Percentiles rank a stretch among this genome's conserved stretches.
phyloP scores from a whole-genome alignment of 64 coral and sea anemone genomes.

The Porites australiensis region DNA sequence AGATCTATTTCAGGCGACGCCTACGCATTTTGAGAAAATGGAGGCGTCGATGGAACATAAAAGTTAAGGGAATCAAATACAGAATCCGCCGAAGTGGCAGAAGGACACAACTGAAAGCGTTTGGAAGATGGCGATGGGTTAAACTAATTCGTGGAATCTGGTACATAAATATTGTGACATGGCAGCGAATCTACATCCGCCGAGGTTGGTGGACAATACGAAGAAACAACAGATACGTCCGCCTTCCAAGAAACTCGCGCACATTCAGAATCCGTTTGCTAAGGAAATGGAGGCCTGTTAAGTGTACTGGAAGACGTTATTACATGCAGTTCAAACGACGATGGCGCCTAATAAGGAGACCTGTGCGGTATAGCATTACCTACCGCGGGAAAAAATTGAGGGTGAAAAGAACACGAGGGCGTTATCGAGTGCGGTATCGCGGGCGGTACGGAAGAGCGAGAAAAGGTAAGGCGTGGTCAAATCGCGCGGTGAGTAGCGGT shows the following conservation, averaged over 20 bases:
- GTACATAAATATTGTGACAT: background rate
- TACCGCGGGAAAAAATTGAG: background rate
- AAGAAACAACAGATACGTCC: background rate
- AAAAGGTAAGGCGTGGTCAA: constrained; percentile 10
- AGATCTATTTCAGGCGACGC: background rate
- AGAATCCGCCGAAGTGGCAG: background rate
- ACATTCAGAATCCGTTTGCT: background rate
- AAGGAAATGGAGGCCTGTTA: background rate
- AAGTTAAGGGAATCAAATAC: constrained; percentile 14
- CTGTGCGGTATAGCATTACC: background rate
- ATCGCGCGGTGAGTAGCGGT: too few relatives aligned
- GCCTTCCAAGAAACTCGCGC: background rate
- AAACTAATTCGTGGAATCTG: background rate
- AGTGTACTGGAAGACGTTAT: background rate
- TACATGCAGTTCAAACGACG: background rate
- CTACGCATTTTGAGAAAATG: background rate
- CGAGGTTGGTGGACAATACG: background rate
- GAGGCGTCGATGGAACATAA: background rate
- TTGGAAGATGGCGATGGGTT: background rate
- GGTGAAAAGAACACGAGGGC: background rate
- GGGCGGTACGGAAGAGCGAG: background rate
- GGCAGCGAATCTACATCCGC: constrained; percentile 7
- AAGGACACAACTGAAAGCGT: background rate
- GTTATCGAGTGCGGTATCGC: background rate
- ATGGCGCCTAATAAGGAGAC: background rate